Evolutionary conservation across 1,140 invertebrate genomes (phyloP).

Genomic region (Hetaerina americana): DNA sequence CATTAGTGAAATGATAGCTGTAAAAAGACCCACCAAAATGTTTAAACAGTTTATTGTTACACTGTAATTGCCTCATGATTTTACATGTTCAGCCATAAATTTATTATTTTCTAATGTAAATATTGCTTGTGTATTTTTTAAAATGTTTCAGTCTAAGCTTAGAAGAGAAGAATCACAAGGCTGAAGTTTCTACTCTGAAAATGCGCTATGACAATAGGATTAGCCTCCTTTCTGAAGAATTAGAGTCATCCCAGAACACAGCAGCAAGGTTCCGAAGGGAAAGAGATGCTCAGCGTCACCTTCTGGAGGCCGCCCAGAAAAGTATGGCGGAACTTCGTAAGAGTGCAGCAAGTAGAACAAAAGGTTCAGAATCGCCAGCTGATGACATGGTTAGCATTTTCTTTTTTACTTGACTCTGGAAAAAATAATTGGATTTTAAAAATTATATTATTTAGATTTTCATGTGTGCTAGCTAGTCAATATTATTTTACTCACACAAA

Average conservation of each 20-base stretch:
- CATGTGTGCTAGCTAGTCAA: too few relatives aligned
- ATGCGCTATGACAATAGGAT: slow-evolving; percentile 79
- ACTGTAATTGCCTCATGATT: too few relatives aligned
- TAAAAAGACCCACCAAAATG: too few relatives aligned
- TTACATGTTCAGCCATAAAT: too few relatives aligned
- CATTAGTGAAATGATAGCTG: too few relatives aligned
- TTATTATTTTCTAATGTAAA: too few relatives aligned
- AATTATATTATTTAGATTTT: too few relatives aligned
- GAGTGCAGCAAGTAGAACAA: slow-evolving; percentile 8
- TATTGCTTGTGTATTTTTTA: too few relatives aligned
- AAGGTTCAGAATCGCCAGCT: background rate
- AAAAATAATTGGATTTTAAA: background rate
- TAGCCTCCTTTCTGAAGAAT: slow-evolving; percentile 70
- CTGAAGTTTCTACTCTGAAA: slow-evolving; percentile 72
- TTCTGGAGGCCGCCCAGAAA: slow-evolving; percentile 74
- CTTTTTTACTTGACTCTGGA: background rate
- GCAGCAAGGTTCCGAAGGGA: slow-evolving; percentile 70
- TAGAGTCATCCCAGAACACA: slow-evolving; percentile 69
- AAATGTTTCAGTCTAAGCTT: slow-evolving; percentile 55
- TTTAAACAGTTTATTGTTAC: slow-evolving; percentile 13
- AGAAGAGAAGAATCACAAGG: slow-evolving; percentile 66
- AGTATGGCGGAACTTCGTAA: slow-evolving; percentile 60
- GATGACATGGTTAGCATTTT: background rate
- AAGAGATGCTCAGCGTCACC: slow-evolving; percentile 80
- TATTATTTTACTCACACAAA: too few relatives aligned